Evolutionary conservation across 1,140 invertebrate species (phyloP), one percentile per base, ranked within the genome.

Genomic region (Polypedilum pembai): DNA sequence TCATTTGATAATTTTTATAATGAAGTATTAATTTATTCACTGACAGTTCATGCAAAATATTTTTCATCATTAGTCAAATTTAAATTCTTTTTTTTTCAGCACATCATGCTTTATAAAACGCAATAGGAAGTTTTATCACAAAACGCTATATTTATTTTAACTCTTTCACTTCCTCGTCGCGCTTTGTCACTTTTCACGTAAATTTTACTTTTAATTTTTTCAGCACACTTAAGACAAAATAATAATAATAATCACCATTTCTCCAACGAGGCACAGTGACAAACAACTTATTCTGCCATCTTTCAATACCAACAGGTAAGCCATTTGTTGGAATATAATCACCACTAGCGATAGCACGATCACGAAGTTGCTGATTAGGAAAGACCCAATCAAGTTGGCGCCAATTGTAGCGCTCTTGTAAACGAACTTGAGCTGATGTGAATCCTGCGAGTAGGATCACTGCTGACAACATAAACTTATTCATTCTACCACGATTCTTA

Each of bases 221-320:
- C 8, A n/a, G n/a, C n/a, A 3, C 24, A 33, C 24, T 33, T 33
- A 33, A 33, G 5, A 33, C 5, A 33, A 45, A 45, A n/a, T n/a
- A 45, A 45, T 15, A 56, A 56, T 12, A n/a, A 56, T 56, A 56
- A n/a, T 56, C 45, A 87, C 87, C 87, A 78, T 86, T 82, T 65
- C 84, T 84, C 91, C 91, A 92, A 77, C 91, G 86, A 0, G 92
- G 91, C 1, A 94, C 89, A 21, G 87, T 87, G 40, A 94, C 87
- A 79, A 93, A 94, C 0, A 93, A 82, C 76, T 91, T 92, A 77
- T 92, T 89, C 41, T 83, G 84, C 87, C 88, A 92, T 74, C 91
- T 84, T 81, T 94, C 91, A 40, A 93, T 88, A 12, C 91, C 91
- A 3, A 92, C 90, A 1, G 91, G 91, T 3, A 93, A 80, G 63